Base-by-base conservation (phyloP, 2,888 invertebrate species). In the Hirtodrosophila trivittata region DNA sequence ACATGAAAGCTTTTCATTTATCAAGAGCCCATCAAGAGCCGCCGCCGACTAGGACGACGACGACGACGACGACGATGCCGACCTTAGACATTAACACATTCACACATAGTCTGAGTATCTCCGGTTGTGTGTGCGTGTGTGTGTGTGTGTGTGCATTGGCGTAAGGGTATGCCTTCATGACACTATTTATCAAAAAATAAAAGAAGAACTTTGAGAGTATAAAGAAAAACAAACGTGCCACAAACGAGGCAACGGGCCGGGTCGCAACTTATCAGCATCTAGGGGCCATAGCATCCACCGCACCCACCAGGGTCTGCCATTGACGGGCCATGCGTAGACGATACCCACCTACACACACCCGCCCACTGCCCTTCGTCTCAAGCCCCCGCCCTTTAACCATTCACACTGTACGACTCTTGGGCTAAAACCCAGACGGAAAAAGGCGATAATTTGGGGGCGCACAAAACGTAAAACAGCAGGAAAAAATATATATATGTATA, bases 51-150 rank as follows among this genome's bases (percentile, higher is more conserved):
- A 16, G 14, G 35, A 12, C 21, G 10, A 26, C 52, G 37, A 13
- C 10, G 46, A 13, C 6, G 9, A 12, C 7, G 35, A 43, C 28
- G 42, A 33, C 25, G 16, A 28, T 32, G 52, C 49, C 65, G 84
- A 81, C 78, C 86, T 77, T 69, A 77, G 64, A 83, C 72, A 78
- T 84, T 84, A 86, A 71, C 81, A 84, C 72, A 86, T 84, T 81
- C 72, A 50, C 86, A 78, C 78, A 60, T 56, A 51, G 51, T n/a
- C 5, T 28, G n/a, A 35, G 12, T 21, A 14, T 38, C 38, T 12
- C 9, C 14, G n/a, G 6, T 25, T 28, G 37, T 26, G 35, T 10
- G 46, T 8, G 39, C 21, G 37, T 7, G 37, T 12, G 28, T 28
- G 49, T 60, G 58, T 41, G 38, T 25, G 45, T 39, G 42, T 21